Evolutionary conservation across 2,797 vertebrate genomes (phyloP).

Genomic region (Eulemur coronatus): DNA sequence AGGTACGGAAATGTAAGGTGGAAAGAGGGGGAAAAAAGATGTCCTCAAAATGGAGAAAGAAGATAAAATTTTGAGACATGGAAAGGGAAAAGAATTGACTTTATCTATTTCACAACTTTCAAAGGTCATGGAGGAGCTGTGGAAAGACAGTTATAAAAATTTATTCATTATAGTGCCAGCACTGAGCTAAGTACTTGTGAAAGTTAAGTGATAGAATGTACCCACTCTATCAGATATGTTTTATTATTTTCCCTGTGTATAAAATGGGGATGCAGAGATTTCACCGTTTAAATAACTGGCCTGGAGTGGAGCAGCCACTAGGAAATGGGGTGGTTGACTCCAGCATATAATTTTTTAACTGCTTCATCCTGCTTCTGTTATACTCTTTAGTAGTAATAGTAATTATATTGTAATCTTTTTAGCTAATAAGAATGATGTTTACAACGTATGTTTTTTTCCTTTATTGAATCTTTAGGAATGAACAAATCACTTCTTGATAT

Average conservation of each 20-base stretch:
- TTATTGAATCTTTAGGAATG: background rate
- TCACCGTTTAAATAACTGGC: background rate
- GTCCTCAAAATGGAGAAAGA: background rate
- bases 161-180: background rate
- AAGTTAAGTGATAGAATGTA: background rate
- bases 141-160: background rate
- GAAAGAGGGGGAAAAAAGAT: background rate
- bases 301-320: background rate
- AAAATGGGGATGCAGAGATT: background rate
- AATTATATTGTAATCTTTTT: background rate
- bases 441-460: background rate
- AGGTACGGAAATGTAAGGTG: background rate
- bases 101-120: background rate
- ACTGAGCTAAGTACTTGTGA: background rate
- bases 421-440: background rate
- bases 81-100: background rate
- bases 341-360: background rate
- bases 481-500: background rate
- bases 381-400: background rate
- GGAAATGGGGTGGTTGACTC: background rate
- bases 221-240: background rate
- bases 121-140: background rate
- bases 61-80: background rate
- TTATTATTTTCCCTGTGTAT: background rate
- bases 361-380: background rate